Evolutionary conservation across 2,113 vertebrate species (phyloP), one percentile per base, ranked within the genome.

Genomic region (Pluvialis apricaria): DNA sequence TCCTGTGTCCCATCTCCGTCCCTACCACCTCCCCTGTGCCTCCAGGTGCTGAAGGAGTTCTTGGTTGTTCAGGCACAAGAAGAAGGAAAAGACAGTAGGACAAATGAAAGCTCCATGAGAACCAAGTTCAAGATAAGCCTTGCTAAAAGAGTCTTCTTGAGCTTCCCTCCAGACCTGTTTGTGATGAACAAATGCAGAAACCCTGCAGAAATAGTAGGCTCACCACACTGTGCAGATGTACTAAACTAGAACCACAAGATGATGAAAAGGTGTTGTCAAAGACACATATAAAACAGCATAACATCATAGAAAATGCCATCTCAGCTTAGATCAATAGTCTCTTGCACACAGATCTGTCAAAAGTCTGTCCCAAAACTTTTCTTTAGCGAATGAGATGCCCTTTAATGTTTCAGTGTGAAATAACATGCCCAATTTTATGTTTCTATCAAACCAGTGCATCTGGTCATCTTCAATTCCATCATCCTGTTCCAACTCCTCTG

Each of bases 391-490:
- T 42, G 10, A 52, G 1, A 1, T n/a, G 15, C 2, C 13, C 24
- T 47, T 79, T 38, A 54, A 31, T 49, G 17, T 2, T 22, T 36
- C 26, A 36, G 2, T 62, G 13, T 62, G 42, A 73, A 87, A 70
- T n/a, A 16, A 4, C 7, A 38, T 42, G 4, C 4, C 3, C 11
- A 45, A 18, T 4, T 31, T 57, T 88, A 79, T 78, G 6, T 72
- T 84, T 87, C 45, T 54, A 1, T 40, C 17, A 71, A 44, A 84
- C 2, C 9, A 14, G 21, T 58, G 15, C 14, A 60, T 45, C 45
- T 0, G 0, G 8, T 36, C 38, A 21, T 49, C 61, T 82, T 88
- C 2, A 5, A 28, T 42, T 38, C 13, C 26, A 25, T n/a, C 31
- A 91, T 15, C 7, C 21, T 78, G 11, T 66, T 77, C 34, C 28